Conservation (phyloP, 2,888 invertebrate species). For the Crossocerus cetratus region DNA sequence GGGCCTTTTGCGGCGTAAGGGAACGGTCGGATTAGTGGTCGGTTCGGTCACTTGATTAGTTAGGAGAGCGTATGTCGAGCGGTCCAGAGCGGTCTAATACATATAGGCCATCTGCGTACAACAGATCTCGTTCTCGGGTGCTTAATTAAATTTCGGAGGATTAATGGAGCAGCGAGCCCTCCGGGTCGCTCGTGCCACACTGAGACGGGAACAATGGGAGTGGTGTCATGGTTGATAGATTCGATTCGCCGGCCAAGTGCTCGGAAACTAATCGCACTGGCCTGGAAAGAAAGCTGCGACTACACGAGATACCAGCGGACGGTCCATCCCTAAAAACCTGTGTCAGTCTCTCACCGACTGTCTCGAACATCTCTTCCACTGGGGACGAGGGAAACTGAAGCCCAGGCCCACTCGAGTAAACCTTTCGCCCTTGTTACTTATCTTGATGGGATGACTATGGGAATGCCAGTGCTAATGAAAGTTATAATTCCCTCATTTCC, state of each 20-base stretch:
- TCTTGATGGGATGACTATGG: not conserved
- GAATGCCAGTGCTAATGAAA: too few species aligned
- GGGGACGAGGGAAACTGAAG: not conserved
- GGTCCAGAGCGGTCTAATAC: not conserved
- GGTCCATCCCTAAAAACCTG: not conserved
- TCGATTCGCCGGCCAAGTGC: conserved; percentile 35
- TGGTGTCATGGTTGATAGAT: conserved; percentile 47
- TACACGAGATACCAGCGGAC: not conserved
- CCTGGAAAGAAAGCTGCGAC: not conserved
- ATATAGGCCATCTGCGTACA: conserved; percentile 14
- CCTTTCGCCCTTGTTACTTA: not conserved
- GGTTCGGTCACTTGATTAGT: conserved; percentile 22
- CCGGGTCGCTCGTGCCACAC: conserved; percentile 17
- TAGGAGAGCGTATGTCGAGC: not conserved
- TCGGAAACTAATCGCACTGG: conserved; percentile 31
- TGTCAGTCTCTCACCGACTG: not conserved
- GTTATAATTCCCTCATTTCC: too few species aligned
- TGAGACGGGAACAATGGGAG: conserved; percentile 35
- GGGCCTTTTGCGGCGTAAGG: not conserved
- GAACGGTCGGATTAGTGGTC: not conserved
- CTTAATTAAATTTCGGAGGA: conserved; percentile 69
- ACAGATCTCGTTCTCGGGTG: conserved; percentile 34
- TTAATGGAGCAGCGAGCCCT: conserved; percentile 60
- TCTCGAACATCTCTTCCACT: not conserved
- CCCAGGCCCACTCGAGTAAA: not conserved